Evolutionary conservation across 2,113 vertebrate genomes (phyloP), one percentile per base, ranked within the genome.

Genomic region (Ictalurus punctatus): DNA sequence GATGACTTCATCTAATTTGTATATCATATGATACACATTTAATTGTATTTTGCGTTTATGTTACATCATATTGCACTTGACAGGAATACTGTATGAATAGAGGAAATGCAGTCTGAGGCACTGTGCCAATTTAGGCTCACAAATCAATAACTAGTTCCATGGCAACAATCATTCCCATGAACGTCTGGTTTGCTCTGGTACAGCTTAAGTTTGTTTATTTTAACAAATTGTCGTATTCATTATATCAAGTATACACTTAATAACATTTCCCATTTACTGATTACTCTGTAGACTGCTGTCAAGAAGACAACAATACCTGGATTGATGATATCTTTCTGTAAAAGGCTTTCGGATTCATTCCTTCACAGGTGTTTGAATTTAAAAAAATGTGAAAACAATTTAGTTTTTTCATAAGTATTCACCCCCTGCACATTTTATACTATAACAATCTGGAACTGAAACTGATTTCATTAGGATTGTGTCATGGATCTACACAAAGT

Each of bases 141-240:
- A 83, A 83, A 83, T 83, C 82, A 63, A 84, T 65, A 84, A 44
- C 59, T 44, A 27, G 37, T 65, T 84, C 59, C 23, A 82, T 82
- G 30, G 30, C 80, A 82, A 82, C 54, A 59, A 3, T 3, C 7
- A 10, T 37, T 34, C 16, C n/a, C n/a, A 34, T 23, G 17, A 34
- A 44, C 4, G 34, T 37, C 19, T 54, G 48, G 27, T 34, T 65
- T 84, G 9, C 27, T 44, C 34, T 7, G 27, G 44, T 65, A 65
- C 37, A 65, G 34, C 25, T 65, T 84, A n/a, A 8, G 23, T 44
- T 65, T 48, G 21, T 65, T 23, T 84, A 48, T 84, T 84, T 84
- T 44, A 48, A n/a, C 4, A 83, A 82, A 65, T 1, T 6, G 4
- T 83, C 30, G 4, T 5, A 83, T 83, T 83, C 4, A 61, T 83